phyloP scores from a whole-genome alignment of 2,888 invertebrate genomes.

The Digitonthophagus gazella region DNA sequence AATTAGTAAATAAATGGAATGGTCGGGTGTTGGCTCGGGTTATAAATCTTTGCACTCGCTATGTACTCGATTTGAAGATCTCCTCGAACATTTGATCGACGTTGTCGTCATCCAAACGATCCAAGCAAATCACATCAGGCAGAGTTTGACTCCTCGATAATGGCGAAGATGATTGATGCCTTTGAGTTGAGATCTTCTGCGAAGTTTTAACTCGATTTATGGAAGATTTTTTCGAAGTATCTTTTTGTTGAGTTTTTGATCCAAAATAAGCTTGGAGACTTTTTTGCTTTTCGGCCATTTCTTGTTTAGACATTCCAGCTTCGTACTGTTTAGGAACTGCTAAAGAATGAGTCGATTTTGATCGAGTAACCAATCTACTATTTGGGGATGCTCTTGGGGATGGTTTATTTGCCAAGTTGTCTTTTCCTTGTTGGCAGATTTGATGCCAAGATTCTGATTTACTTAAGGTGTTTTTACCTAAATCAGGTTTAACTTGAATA shows the following conservation, averaged over 20 bases:
- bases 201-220: conserved; percentile 54
- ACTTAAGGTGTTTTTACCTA: conserved; percentile 45
- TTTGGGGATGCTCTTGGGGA: conserved; percentile 51
- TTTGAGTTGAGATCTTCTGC: conserved; percentile 52
- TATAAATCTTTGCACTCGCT: conserved; percentile 32
- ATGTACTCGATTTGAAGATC: conserved; percentile 59
- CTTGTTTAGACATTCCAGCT: conserved; percentile 68
- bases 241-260: conserved; percentile 47
- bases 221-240: conserved; percentile 32
- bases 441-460: conserved; percentile 84
- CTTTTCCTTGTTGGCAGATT: conserved; percentile 54
- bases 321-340: conserved; percentile 78
- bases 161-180: conserved; percentile 27
- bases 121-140: conserved; percentile 67
- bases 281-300: conserved; percentile 66
- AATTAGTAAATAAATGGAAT: conserved; percentile 21
- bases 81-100: conserved; percentile 87
- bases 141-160: conserved; percentile 73
- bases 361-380: conserved; percentile 53
- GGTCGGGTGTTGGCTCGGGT: conserved; percentile 6
- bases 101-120: conserved; percentile 72
- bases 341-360: conserved; percentile 73
- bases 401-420: conserved; percentile 42
- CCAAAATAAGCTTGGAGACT: conserved; percentile 74
- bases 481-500: conserved; percentile 42